Conservation (phyloP, 1,140 invertebrate species). For the Drosophila jambulina region DNA sequence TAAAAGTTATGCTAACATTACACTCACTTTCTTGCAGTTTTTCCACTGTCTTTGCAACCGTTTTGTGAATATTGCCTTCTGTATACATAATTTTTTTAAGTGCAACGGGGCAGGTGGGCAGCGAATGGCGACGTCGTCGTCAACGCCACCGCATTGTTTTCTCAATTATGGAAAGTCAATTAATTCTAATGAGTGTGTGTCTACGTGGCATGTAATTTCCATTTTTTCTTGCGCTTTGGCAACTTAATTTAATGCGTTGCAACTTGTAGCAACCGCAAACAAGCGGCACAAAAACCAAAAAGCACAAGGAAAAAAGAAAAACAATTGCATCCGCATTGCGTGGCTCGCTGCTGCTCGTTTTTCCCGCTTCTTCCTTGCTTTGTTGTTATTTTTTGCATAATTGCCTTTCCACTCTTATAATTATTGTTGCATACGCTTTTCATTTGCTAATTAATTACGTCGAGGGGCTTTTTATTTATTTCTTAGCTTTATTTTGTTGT, state of each 20-base stretch:
- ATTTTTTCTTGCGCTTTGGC: constrained; percentile 81
- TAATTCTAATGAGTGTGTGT: constrained; percentile 82
- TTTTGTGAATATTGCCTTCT: neutral
- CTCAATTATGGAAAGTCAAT: constrained; percentile 85
- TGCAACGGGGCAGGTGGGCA: constrained; percentile 43
- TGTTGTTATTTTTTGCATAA: constrained; percentile 69
- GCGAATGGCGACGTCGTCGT: constrained; percentile 46
- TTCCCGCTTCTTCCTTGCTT: constrained; percentile 17
- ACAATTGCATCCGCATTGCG: constrained; percentile 81
- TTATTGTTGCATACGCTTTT: constrained; percentile 82
- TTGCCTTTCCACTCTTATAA: constrained; percentile 77
- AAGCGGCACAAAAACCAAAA: constrained; percentile 30
- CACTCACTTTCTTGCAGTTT: no score
- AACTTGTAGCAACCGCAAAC: constrained; percentile 62
- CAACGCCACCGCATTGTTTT: constrained; percentile 82
- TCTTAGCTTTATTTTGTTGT: constrained; percentile 10
- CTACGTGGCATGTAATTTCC: constrained; percentile 76
- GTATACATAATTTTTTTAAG: constrained; percentile 6
- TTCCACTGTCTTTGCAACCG: neutral
- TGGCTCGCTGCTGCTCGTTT: constrained; percentile 64
- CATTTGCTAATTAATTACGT: constrained; percentile 80
- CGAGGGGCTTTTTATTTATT: constrained; percentile 27
- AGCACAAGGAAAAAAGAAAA: constrained; percentile 38
- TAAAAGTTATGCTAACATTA: neutral
- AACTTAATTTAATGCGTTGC: constrained; percentile 85